phyloP scores from a whole-genome alignment of 1,140 invertebrate genomes.

The Gryon sp. region DNA sequence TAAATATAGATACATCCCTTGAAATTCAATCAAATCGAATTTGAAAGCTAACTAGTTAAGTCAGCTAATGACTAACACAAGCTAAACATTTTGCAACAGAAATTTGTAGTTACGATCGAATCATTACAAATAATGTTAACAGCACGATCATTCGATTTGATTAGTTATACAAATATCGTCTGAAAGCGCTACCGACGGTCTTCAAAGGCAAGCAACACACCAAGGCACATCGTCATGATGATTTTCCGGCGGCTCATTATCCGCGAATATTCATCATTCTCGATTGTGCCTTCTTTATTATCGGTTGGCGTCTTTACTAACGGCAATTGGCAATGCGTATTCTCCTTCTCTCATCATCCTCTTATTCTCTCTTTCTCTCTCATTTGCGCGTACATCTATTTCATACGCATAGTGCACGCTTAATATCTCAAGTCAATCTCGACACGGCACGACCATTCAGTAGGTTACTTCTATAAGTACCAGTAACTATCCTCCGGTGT shows the following conservation, averaged over 20 bases:
- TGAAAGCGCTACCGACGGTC: constrained; percentile 41
- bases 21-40: too few relatives aligned
- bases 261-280: constrained; percentile 57
- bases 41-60: too few relatives aligned
- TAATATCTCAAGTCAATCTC: constrained; percentile 76
- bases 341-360: too few relatives aligned
- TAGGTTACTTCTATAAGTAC: constrained; percentile 73
- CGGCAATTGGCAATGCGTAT: constrained; percentile 43
- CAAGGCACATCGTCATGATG: constrained; percentile 37
- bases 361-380: too few relatives aligned
- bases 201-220: constrained; percentile 1
- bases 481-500: constrained; percentile 68
- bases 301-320: constrained; percentile 54
- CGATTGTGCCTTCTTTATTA: constrained; percentile 56
- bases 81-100: too few relatives aligned
- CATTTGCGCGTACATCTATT: constrained; percentile 40
- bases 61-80: too few relatives aligned
- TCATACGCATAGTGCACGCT: constrained; percentile 64
- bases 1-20: too few relatives aligned
- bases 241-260: constrained; percentile 59
- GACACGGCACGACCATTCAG: constrained; percentile 71
- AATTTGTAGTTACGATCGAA: not conserved
- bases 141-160: constrained; percentile 50
- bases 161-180: constrained; percentile 50
- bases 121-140: constrained; percentile 27